Evolutionary conservation across 2,797 vertebrate species (phyloP).

Genomic region (Aplochiton taeniatus): DNA sequence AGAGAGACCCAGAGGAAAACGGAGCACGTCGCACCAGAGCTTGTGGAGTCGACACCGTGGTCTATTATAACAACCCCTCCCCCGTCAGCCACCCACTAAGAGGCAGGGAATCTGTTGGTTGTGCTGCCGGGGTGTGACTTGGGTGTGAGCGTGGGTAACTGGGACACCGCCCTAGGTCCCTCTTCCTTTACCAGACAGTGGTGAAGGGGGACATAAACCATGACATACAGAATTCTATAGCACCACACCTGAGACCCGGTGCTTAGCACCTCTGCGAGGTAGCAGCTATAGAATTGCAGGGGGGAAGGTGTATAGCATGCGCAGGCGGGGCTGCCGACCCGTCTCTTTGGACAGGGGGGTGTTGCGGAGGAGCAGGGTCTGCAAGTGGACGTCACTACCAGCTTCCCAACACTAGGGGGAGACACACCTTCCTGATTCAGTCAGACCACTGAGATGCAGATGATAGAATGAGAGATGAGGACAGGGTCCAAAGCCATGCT

Average conservation of each 20-base stretch:
- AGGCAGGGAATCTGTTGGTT: too few species aligned
- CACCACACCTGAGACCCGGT: neutral
- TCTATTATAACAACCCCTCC: neutral
- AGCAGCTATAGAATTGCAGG: slow-evolving; percentile 13
- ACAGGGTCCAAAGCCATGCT: slow-evolving; percentile 57
- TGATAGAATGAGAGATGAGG: slow-evolving; percentile 20
- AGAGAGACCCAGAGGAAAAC: neutral
- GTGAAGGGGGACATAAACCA: neutral
- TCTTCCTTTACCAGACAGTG: neutral
- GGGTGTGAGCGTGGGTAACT: neutral
- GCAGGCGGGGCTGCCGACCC: neutral
- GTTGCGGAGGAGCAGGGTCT: neutral
- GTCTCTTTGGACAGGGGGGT: neutral
- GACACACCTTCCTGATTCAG: slow-evolving; percentile 36
- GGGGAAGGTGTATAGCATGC: slow-evolving; percentile 14
- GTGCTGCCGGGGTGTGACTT: too few species aligned
- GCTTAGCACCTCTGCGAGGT: neutral
- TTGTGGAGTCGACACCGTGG: neutral
- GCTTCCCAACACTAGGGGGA: slow-evolving; percentile 43
- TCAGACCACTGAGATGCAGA: slow-evolving; percentile 37
- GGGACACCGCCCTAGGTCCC: neutral
- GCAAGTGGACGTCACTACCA: slow-evolving; percentile 12
- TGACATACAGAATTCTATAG: slow-evolving; percentile 15
- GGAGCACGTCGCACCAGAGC: too few species aligned
- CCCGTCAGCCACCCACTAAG: neutral